A percentile compares a stretch with the other conserved stretches of the same genome.
These are phyloP conservation scores for Himalopsyche tibetana DNA, from an alignment of 2,888 invertebrate genomes.

Conservation along the genomic window DNA sequence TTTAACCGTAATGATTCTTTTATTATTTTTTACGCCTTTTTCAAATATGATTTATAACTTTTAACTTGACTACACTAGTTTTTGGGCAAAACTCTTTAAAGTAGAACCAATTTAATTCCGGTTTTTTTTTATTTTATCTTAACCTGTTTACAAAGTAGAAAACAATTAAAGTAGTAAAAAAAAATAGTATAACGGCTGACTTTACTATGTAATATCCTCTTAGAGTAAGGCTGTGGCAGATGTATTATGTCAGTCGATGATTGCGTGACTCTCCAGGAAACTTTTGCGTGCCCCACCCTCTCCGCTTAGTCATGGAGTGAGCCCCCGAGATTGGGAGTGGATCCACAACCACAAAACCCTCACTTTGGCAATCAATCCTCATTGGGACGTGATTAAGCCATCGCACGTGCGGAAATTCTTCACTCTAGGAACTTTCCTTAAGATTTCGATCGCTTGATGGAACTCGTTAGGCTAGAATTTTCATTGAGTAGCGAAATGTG, in stretches of 20 bases:
- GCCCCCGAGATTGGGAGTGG: not conserved
- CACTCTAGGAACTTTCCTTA: not conserved
- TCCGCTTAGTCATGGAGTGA: not conserved
- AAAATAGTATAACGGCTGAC: no score
- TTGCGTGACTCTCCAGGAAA: slow-evolving; percentile 1
- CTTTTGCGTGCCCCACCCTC: not conserved
- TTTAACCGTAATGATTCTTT: no score
- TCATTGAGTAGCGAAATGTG: slow-evolving; percentile 26
- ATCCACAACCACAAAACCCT: not conserved
- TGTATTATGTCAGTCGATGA: not conserved
- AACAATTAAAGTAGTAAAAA: no score
- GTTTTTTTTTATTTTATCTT: no score
- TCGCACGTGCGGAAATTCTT: slow-evolving; percentile 11
- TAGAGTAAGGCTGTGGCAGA: no score
- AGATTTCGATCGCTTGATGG: slow-evolving; percentile 26
- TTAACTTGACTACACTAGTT: not conserved
- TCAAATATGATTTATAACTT: not conserved
- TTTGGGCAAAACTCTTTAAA: no score
- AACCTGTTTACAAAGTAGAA: not conserved
- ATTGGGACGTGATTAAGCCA: slow-evolving; percentile 30
- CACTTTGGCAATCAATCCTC: slow-evolving; percentile 34
- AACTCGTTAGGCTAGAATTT: slow-evolving; percentile 16
- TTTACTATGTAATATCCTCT: no score
- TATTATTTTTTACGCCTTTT: not conserved
- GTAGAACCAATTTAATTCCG: no score